Conservation (phyloP, 2,888 invertebrate species). For the Ormyrus nitidulus region DNA sequence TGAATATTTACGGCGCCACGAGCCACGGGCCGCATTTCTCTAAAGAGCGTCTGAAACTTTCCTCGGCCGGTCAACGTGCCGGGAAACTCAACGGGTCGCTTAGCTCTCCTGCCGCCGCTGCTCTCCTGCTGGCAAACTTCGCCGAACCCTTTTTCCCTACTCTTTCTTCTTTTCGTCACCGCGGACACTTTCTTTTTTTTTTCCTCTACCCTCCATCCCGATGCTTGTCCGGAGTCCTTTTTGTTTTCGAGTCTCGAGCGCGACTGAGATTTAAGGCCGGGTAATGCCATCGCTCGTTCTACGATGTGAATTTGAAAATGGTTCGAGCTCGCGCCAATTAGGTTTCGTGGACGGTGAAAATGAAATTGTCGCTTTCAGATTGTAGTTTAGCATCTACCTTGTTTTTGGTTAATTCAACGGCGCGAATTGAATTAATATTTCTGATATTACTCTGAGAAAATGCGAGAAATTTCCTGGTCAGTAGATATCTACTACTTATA, state of each 20-base stretch:
- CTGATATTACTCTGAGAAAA: no score
- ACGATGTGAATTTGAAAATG: conserved; percentile 28
- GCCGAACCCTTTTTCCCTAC: conserved; percentile 7
- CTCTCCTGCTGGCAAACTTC: conserved; percentile 28
- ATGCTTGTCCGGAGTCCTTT: background rate
- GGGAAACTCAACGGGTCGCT: conserved; percentile 38
- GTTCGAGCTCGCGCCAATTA: background rate
- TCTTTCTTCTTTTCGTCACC: background rate
- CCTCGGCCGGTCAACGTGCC: conserved; percentile 35
- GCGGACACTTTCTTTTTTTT: background rate
- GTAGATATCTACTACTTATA: no score
- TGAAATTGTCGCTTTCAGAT: no score
- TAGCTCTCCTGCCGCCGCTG: background rate
- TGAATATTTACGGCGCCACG: conserved; percentile 57
- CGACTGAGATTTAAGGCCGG: conserved; percentile 26
- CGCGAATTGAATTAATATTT: no score
- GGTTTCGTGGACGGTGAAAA: no score
- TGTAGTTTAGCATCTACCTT: no score
- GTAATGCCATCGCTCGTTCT: background rate
- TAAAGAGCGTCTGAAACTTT: conserved; percentile 19
- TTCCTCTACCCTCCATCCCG: background rate
- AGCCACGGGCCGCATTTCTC: background rate
- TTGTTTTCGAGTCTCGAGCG: conserved; percentile 3
- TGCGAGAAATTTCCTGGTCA: no score
- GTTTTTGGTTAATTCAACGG: no score